Base-by-base conservation (phyloP, 2,888 invertebrate genomes). In the Phragmatobia fuliginosa region DNA sequence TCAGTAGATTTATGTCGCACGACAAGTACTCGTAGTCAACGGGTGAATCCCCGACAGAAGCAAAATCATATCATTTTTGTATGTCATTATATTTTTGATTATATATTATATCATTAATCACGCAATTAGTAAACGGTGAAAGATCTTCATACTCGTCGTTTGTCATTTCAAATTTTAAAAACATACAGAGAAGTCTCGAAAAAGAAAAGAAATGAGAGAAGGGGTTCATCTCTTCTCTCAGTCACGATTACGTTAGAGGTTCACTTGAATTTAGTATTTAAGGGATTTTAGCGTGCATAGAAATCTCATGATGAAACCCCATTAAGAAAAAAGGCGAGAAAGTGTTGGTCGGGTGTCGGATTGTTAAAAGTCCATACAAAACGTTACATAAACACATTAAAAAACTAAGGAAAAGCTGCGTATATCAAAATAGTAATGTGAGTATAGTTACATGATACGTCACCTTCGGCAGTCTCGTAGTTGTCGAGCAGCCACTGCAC, bases 401-500 rank as follows among this genome's bases (percentile, higher is more conserved):
- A 21, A n/a, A n/a, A 8, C 6, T 21, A 21, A 21, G 45, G 25
- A n/a, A 52, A 11, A 21, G 38, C 7, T 2, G 33, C 36, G 25
- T 41, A 62, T 25, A 38, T 25, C n/a, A 56, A 56, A 33, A 62
- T n/a, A 62, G 38, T 28, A 61, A 56, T 2, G n/a, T 31, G 3
- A 33, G 62, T 41, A 68, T 68, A 68, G 67, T 68, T 68, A 68
- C 36, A 25, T 62, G 64, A 67, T 62, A 68, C 67, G 62, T 75
- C 71, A 94, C 94, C 94, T 89, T 99, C 99, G 4, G 99, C 99
- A 59, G 99, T 99, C 95, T 99, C 99, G 92, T 99, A 99, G 96
- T 99, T 99, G 91, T 99, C 99, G 87, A 99, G 96, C 85, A 99
- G 96, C 99, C 99, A 99, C 92, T 98, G 97, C 87, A 95, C 99